Conservation (phyloP, 2,797 vertebrate genomes). For the Miichthys miiuy region DNA sequence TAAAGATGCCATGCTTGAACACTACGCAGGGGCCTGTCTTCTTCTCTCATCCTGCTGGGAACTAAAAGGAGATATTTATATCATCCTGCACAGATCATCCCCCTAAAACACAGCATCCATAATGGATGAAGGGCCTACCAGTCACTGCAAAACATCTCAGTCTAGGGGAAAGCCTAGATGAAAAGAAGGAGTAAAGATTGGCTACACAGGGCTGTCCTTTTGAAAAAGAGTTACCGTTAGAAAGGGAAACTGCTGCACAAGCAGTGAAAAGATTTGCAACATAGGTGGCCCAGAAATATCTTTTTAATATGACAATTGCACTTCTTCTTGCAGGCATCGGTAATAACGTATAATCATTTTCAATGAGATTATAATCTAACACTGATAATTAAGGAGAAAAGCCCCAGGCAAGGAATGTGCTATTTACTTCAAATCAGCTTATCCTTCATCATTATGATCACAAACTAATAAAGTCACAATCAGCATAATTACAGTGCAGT, state of each 20-base stretch:
- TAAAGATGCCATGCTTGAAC: slow-evolving; percentile 57
- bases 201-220: slow-evolving; percentile 13
- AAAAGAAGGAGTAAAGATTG: slow-evolving; percentile 20
- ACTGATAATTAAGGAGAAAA: slow-evolving; percentile 36
- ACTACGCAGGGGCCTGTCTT: slow-evolving; percentile 49
- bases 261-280: slow-evolving; percentile 26
- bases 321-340: slow-evolving; percentile 32
- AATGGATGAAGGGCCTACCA: slow-evolving; percentile 78
- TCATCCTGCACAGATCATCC: slow-evolving; percentile 73
- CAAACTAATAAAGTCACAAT: slow-evolving; percentile 58
- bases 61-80: slow-evolving; percentile 82
- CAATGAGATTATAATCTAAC: slow-evolving; percentile 38
- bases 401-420: slow-evolving; percentile 35
- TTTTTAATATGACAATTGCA: slow-evolving; percentile 38
- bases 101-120: slow-evolving; percentile 79
- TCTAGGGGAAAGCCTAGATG: slow-evolving; percentile 52
- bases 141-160: slow-evolving; percentile 65
- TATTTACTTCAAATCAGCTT: slow-evolving; percentile 41
- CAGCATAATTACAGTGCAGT: slow-evolving; percentile 44
- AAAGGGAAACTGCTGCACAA: slow-evolving; percentile 27
- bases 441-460: slow-evolving; percentile 52
- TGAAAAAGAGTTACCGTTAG: slow-evolving; percentile 25
- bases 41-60: slow-evolving; percentile 66
- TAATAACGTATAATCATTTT: slow-evolving; percentile 41
- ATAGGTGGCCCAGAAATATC: slow-evolving; percentile 25